These are phyloP conservation scores for Girardinus metallicus DNA, from an alignment of 2,797 vertebrate genomes.

Conservation along the genomic window DNA sequence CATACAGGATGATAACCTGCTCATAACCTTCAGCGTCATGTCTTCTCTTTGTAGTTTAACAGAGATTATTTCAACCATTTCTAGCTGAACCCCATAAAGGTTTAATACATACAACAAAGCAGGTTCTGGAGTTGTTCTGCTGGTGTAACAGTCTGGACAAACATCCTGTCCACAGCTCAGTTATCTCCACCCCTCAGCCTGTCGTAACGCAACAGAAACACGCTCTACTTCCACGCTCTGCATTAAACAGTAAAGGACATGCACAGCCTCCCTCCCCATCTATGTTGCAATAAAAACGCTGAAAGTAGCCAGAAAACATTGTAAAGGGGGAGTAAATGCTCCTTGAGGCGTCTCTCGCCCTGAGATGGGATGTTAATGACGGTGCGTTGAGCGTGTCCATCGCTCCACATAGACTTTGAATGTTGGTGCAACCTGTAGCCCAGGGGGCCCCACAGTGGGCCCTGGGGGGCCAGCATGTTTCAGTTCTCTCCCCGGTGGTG, in stretches of 20 bases:
- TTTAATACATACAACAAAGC: conserved; percentile 10
- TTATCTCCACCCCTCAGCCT: conserved; percentile 13
- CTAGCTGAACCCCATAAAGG: conserved; percentile 8
- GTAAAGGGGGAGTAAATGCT: conserved; percentile 67
- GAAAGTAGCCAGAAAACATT: conserved; percentile 43
- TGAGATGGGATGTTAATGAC: conserved; percentile 76
- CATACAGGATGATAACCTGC: not conserved
- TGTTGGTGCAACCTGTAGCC: too few relatives aligned
- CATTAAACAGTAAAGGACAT: conserved; percentile 11
- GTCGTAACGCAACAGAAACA: conserved; percentile 1
- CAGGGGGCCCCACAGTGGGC: too few relatives aligned
- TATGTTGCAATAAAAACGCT: conserved; percentile 41
- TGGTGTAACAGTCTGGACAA: conserved; percentile 29
- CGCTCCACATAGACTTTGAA: too few relatives aligned
- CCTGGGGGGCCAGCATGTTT: too few relatives aligned
- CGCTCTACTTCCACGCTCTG: not conserved
- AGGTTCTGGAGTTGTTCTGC: conserved; percentile 18
- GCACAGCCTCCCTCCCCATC: conserved; percentile 4
- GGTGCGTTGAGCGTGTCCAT: too few relatives aligned
- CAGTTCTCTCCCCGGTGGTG: too few relatives aligned
- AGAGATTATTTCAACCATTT: conserved; percentile 20
- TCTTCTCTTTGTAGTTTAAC: not conserved
- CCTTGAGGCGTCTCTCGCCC: conserved; percentile 70
- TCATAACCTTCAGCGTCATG: not conserved
- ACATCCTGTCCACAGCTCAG: not conserved